Evolutionary conservation across 2,797 vertebrate genomes (phyloP).

Genomic region (Crenuchus spilurus): DNA sequence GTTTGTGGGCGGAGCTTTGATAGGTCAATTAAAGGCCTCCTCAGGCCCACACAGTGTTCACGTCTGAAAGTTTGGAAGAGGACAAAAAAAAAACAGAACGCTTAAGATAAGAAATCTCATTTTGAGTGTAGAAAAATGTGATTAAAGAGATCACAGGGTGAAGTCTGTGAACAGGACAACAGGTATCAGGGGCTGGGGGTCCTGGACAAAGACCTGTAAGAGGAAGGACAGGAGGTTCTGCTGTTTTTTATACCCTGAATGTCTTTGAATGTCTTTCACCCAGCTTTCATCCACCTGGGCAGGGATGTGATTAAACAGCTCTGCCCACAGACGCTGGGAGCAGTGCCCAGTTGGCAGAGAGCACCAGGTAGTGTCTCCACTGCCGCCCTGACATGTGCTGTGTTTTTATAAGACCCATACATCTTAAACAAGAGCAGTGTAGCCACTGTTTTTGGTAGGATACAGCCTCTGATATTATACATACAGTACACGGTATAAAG

Average conservation of each 20-base stretch:
- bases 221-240: not conserved
- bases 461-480: not conserved
- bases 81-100: not conserved
- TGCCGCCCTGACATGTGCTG: constrained; percentile 2
- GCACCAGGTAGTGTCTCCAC: constrained; percentile 17
- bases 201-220: not conserved
- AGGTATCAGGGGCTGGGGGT: not conserved
- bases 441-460: not conserved
- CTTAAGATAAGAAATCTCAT: not conserved
- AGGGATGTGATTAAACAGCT: constrained; percentile 45
- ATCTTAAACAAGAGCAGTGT: not conserved
- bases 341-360: constrained; percentile 63
- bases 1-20: too few species aligned
- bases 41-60: not conserved
- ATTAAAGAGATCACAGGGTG: not conserved
- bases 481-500: too few species aligned
- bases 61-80: too few species aligned
- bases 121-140: not conserved
- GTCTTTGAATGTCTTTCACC: constrained; percentile 47
- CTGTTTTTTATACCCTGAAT: constrained; percentile 5
- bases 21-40: not conserved
- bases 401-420: constrained; percentile 56
- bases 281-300: constrained; percentile 39
- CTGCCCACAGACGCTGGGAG: constrained; percentile 56
- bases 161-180: not conserved